These are phyloP conservation scores for Semaprochilodus insignis DNA, from an alignment of 2,797 vertebrate genomes.

Conservation along the genomic window DNA sequence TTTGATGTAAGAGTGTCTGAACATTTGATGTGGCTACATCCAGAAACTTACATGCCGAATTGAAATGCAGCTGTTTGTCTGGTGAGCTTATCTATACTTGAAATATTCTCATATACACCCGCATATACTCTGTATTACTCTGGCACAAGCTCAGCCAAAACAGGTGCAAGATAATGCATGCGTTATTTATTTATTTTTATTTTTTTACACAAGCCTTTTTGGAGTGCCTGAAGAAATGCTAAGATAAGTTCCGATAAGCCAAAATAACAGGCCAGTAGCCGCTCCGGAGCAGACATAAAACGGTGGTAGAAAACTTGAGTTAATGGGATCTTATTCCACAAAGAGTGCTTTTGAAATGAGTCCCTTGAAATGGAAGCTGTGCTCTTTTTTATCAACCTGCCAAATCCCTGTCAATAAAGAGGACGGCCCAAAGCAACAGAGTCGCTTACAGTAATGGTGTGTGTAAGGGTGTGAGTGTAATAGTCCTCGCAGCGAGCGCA, in stretches of 20 bases:
- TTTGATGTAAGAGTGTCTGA: too few species aligned
- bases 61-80: too few species aligned
- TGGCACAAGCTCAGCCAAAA: too few species aligned
- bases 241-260: not conserved
- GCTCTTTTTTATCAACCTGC: slow-evolving; percentile 17
- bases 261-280: not conserved
- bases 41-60: too few species aligned
- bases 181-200: too few species aligned
- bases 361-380: slow-evolving; percentile 4
- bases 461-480: slow-evolving; percentile 18
- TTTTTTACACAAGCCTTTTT: too few species aligned
- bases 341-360: slow-evolving; percentile 19
- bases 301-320: not conserved
- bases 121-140: too few species aligned
- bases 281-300: not conserved
- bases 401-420: slow-evolving; percentile 25
- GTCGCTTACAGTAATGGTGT: slow-evolving; percentile 31
- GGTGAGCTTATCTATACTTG: too few species aligned
- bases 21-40: too few species aligned
- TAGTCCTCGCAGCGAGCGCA: slow-evolving; percentile 5
- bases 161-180: too few species aligned
- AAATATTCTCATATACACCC: too few species aligned
- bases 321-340: not conserved
- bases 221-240: not conserved
- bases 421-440: slow-evolving; percentile 20